Percentiles rank a stretch among this genome's conserved stretches.
These are phyloP conservation scores for Aphidius ervi DNA, from an alignment of 1,140 invertebrate genomes.

Conservation along the genomic window DNA sequence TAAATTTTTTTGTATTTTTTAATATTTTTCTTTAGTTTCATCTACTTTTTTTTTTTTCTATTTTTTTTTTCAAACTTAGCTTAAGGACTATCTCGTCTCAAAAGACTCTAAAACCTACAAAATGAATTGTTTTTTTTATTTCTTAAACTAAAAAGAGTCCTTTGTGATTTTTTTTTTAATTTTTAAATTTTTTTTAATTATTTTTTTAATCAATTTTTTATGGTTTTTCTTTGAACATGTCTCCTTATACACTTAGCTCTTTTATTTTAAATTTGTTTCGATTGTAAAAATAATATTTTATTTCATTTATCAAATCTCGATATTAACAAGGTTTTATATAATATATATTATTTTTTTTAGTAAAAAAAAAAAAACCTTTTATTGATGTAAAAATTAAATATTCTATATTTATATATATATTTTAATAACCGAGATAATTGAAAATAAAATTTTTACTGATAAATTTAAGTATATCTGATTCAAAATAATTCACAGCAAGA, in stretches of 20 bases:
- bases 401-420: too few species aligned
- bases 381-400: too few species aligned
- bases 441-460: too few species aligned
- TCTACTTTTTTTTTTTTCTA: conserved; percentile 9
- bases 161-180: conserved; percentile 17
- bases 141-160: conserved; percentile 1
- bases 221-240: conserved; percentile 21
- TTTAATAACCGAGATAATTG: too few species aligned
- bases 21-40: conserved; percentile 5
- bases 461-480: too few species aligned
- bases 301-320: conserved; percentile 3
- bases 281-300: neutral
- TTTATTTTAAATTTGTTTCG: conserved; percentile 23
- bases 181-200: conserved; percentile 5
- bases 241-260: conserved; percentile 11
- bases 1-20: conserved; percentile 8
- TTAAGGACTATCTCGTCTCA: conserved; percentile 20
- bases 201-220: conserved; percentile 31
- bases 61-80: conserved; percentile 18
- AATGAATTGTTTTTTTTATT: conserved; percentile 20
- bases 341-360: too few species aligned
- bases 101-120: conserved; percentile 26
- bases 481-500: too few species aligned
- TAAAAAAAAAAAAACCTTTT: too few species aligned
- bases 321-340: too few species aligned